phyloP scores from a whole-genome alignment of 2,113 vertebrate genomes.

The Dipodomys ordii region DNA sequence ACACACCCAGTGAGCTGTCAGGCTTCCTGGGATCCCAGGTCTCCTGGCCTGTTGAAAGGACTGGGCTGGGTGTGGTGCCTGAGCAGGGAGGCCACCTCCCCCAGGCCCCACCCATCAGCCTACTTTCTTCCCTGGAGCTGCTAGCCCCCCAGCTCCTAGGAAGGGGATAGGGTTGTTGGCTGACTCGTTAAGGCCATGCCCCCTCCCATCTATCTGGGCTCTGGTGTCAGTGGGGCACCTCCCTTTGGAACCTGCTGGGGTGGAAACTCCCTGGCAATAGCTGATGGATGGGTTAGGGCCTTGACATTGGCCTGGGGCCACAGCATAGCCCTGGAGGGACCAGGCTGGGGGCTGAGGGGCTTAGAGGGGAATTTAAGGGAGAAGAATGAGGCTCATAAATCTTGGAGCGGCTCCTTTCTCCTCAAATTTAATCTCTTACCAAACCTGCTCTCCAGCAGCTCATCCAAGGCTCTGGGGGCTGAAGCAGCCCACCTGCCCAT shows the following conservation, averaged over 20 bases:
- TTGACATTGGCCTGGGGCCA: conserved; percentile 69
- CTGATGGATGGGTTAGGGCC: conserved; percentile 71
- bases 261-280: conserved; percentile 75
- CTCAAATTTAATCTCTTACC: conserved; percentile 67
- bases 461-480: not conserved
- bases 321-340: conserved; percentile 63
- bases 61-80: conserved; percentile 43
- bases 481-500: conserved; percentile 18
- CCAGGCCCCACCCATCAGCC: conserved; percentile 38
- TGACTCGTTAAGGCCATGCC: conserved; percentile 14
- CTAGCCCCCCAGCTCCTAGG: conserved; percentile 2
- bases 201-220: conserved; percentile 52
- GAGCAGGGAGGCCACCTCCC: not conserved
- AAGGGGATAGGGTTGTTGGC: not conserved
- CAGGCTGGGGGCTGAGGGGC: conserved; percentile 28
- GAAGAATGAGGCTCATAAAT: conserved; percentile 69
- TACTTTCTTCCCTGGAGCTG: conserved; percentile 22
- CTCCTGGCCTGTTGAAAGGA: conserved; percentile 64
- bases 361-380: conserved; percentile 73
- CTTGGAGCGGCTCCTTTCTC: conserved; percentile 52
- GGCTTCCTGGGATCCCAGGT: conserved; percentile 52
- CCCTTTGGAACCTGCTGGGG: conserved; percentile 67
- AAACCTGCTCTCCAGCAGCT: conserved; percentile 71
- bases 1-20: not conserved
- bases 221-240: conserved; percentile 36